Evolutionary conservation across 1,140 invertebrate genomes (phyloP).

Genomic region (Homalodisca vitripennis): DNA sequence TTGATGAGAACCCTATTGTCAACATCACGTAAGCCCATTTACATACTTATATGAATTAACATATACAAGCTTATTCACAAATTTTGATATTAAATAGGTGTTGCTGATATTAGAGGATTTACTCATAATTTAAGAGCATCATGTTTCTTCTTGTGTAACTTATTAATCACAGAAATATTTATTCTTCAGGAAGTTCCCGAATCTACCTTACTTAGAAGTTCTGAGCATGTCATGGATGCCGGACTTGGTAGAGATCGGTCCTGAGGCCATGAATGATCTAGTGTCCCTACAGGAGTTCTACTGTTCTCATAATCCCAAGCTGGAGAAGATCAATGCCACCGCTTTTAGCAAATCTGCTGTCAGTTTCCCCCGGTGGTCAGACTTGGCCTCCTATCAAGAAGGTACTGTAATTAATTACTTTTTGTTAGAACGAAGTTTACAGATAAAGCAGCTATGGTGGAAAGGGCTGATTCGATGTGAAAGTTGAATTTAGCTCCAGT

Average conservation of each 20-base stretch:
- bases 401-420: constrained; percentile 46
- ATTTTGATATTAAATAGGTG: background rate
- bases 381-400: constrained; percentile 60
- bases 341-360: constrained; percentile 52
- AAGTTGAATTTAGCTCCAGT: too few species aligned
- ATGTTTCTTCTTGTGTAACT: background rate
- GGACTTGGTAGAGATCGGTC: constrained; percentile 54
- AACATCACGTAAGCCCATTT: constrained; percentile 46
- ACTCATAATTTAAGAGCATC: background rate
- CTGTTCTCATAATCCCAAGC: constrained; percentile 57
- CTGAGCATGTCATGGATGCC: constrained; percentile 65
- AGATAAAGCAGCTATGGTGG: too few species aligned
- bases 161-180: too few species aligned
- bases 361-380: constrained; percentile 50
- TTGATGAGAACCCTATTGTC: constrained; percentile 68
- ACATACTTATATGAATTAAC: constrained; percentile 44
- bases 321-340: constrained; percentile 55
- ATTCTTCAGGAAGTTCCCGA: constrained; percentile 59
- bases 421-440: too few species aligned
- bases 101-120: background rate
- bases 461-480: too few species aligned
- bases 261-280: constrained; percentile 54
- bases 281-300: constrained; percentile 53
- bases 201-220: constrained; percentile 56
- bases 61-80: constrained; percentile 40